phyloP scores from a whole-genome alignment of 2,888 invertebrate species.

The Rhingia rostrata region DNA sequence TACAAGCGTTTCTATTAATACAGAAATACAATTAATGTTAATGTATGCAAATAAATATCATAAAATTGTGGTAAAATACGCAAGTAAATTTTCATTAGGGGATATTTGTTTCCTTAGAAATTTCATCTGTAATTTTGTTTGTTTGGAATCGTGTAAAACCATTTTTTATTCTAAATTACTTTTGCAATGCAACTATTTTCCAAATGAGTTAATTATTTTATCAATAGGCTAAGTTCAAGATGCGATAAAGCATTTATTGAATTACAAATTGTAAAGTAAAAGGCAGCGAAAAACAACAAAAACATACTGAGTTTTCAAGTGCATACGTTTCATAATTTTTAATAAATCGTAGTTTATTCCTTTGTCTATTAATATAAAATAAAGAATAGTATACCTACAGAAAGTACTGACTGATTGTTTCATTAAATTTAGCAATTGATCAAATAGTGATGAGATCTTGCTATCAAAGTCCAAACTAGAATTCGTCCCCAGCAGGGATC shows the following conservation, averaged over 20 bases:
- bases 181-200: slow-evolving; percentile 6
- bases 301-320: slow-evolving; percentile 28
- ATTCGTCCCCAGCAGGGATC: no score
- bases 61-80: slow-evolving; percentile 19
- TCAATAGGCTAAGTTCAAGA: slow-evolving; percentile 32
- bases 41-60: slow-evolving; percentile 38
- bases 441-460: no score
- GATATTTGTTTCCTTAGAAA: slow-evolving; percentile 11
- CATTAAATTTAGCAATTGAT: no score
- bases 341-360: slow-evolving; percentile 36
- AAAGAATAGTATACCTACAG: slow-evolving; percentile 40
- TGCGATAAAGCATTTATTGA: slow-evolving; percentile 22
- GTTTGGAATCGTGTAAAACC: neutral
- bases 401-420: neutral
- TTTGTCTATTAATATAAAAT: slow-evolving; percentile 53
- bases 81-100: slow-evolving; percentile 12
- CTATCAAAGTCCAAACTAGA: no score
- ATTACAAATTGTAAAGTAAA: slow-evolving; percentile 19
- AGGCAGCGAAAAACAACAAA: neutral
- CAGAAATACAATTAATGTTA: slow-evolving; percentile 42
- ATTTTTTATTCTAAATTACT: neutral
- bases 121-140: slow-evolving; percentile 6
- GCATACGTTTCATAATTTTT: slow-evolving; percentile 46
- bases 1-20: slow-evolving; percentile 59
- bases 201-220: slow-evolving; percentile 12